These are phyloP conservation scores for Leptocoma aspasia DNA, from an alignment of 2,113 vertebrate genomes.

Conservation along the genomic window DNA sequence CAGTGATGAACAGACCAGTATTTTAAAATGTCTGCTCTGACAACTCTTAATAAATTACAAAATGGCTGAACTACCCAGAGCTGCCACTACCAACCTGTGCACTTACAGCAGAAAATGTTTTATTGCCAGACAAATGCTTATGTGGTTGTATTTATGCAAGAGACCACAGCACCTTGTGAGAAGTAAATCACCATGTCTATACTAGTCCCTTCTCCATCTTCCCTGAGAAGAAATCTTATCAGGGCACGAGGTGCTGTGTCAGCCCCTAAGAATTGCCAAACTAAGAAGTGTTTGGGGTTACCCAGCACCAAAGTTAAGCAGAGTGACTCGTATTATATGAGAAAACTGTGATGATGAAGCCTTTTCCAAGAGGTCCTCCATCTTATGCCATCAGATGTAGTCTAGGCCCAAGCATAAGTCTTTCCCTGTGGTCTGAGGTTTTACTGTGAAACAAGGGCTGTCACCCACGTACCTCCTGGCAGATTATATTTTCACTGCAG, in stretches of 20 bases:
- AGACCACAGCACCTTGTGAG: not conserved
- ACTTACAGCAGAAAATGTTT: not conserved
- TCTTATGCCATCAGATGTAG: not conserved
- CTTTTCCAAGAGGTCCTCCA: not conserved
- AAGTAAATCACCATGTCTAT: not conserved
- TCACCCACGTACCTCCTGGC: not conserved
- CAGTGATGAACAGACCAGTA: not conserved
- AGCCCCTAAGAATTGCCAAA: not conserved
- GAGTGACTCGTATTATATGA: not conserved
- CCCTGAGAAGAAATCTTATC: not conserved
- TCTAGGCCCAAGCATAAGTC: not conserved
- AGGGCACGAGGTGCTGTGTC: not conserved
- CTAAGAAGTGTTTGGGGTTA: not conserved
- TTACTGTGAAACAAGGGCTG: not conserved
- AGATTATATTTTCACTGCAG: not conserved
- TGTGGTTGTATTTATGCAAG: not conserved
- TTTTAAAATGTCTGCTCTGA: not conserved
- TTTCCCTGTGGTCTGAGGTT: not conserved
- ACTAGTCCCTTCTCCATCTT: not conserved
- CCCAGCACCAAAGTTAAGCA: not conserved
- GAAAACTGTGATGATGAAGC: not conserved
- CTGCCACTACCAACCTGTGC: not conserved
- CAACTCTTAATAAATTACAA: constrained; percentile 30
- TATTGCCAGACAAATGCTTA: not conserved
- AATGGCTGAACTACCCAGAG: not conserved